Base-by-base conservation (phyloP, 2,797 vertebrate species). In the Acrossocheilus wenchowensis region DNA sequence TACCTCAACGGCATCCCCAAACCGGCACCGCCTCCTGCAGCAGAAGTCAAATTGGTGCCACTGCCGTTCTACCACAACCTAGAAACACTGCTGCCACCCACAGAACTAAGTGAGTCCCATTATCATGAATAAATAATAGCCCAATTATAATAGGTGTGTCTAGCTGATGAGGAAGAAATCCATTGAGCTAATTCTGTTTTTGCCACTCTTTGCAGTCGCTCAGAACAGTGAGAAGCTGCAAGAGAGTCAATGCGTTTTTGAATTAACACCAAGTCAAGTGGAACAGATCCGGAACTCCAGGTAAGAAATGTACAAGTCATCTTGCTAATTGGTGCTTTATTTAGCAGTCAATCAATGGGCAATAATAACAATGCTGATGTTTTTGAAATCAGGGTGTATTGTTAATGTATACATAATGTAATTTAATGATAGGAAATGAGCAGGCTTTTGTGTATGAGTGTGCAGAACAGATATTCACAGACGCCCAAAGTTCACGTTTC, bases 201-300 rank as follows among this genome's bases (percentile, higher is more conserved):
- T 88, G 19, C 69, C 48, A 83, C 5, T 85, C 43, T 91, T 86
- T 92, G 30, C 89, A 99, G 98, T 99, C 91, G 96, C 97, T 85
- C 97, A 98, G 94, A 99, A 97, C 89, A 97, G 93, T 2, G 98
- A 99, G 93, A 99, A 99, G 94, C 96, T 99, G 79, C 98, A 99
- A 92, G 98, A 99, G 91, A 99, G 97, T 91, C 98, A 97, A 0
- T 98, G 98, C 89, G 96, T 98, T 92, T 99, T 99, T 91, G 97
- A 98, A 1, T 93, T 99, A 92, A 98, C 98, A 64, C 96, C 97
- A 0, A 95, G 93, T 89, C 98, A 99, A 92, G 97, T 97, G 92
- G 98, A 99, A 89, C 94, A 98, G 95, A 97, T 99, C 93, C 95
- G 98, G 90, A 99, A 97, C 94, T 98, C 98, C 92, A 97, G 97